Conservation (phyloP, 2,888 invertebrate species). For the Drosophila cognata region DNA sequence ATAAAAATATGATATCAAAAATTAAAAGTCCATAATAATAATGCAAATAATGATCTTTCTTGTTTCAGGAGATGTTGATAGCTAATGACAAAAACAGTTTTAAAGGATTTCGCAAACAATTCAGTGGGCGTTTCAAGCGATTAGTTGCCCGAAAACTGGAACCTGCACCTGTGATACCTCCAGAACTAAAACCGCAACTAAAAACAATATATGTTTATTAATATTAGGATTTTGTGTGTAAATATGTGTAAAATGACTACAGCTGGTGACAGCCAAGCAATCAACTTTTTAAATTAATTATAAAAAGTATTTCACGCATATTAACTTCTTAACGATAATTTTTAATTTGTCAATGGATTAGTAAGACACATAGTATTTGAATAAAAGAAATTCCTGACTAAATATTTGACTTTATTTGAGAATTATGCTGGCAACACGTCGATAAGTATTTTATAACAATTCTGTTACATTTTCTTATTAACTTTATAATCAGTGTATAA, state of each 20-base stretch:
- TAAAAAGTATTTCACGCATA: slow-evolving; percentile 26
- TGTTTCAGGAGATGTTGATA: slow-evolving; percentile 91
- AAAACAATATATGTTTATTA: slow-evolving; percentile 95
- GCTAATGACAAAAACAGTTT: slow-evolving; percentile 90
- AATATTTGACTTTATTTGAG: neutral
- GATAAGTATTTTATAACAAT: neutral
- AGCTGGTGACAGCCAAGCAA: slow-evolving; percentile 36
- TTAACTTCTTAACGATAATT: slow-evolving; percentile 1
- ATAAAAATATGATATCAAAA: neutral
- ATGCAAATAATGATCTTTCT: neutral
- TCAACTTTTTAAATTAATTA: slow-evolving; percentile 16
- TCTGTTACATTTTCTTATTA: neutral
- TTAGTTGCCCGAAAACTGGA: slow-evolving; percentile 93
- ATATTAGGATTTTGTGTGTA: slow-evolving; percentile 34
- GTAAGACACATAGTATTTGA: slow-evolving; percentile 13
- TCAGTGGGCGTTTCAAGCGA: slow-evolving; percentile 94
- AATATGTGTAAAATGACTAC: slow-evolving; percentile 32
- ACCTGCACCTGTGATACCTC: slow-evolving; percentile 93
- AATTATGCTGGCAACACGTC: neutral
- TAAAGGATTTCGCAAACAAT: slow-evolving; percentile 93
- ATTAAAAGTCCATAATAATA: neutral
- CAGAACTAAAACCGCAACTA: slow-evolving; percentile 93
- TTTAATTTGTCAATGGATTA: slow-evolving; percentile 10
- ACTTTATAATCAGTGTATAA: neutral
- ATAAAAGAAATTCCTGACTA: neutral